Base-by-base conservation (phyloP, 2,888 invertebrate genomes). In the Noctua pronuba region DNA sequence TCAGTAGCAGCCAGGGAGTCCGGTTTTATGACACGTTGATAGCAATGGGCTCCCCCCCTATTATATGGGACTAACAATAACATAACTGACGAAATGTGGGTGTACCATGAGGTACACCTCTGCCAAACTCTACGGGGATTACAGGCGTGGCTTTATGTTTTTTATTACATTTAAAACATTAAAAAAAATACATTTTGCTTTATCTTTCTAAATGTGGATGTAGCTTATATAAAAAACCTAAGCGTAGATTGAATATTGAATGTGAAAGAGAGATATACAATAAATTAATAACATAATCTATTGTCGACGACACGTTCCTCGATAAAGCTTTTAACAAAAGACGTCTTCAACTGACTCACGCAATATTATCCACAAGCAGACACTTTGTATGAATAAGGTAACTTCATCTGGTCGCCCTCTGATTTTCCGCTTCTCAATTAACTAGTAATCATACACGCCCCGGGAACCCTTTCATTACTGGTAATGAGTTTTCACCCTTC, bases 401-500 rank as follows among this genome's bases (percentile, higher is more conserved):
- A 92, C 93, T 94, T 94, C 94, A 95, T 95, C 92, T 93, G 91
- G 88, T 89, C 90, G 90, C 92, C 91, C 93, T 93, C 92, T 95
- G 95, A 95, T 95, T 96, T 96, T 93, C 93, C 92, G 91, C 94
- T 94, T 95, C 95, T 95, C 96, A 96, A 96, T 96, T 96, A 96
- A 95, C 94, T 93, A 94, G 96, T 96, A 96, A 96, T 96, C 96
- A 96, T 95, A 95, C 94, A 96, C 95, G 94, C 93, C 94, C 93
- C 93, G 92, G 93, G 94, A 92, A 93, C 95, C 95, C 95, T 96
- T 96, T 96, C 95, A 96, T 96, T 95, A 95, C 92, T 92, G 93
- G 93, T 96, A 96, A 96, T 96, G 96, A 96, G 96, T 96, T 96
- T 96, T 95, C 95, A 94, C 95, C 96, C 96, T 95, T 94, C 94